Evolutionary conservation across 2,113 vertebrate species (phyloP), one percentile per base, ranked within the genome.

Genomic region (Choloepus hoffmanni): DNA sequence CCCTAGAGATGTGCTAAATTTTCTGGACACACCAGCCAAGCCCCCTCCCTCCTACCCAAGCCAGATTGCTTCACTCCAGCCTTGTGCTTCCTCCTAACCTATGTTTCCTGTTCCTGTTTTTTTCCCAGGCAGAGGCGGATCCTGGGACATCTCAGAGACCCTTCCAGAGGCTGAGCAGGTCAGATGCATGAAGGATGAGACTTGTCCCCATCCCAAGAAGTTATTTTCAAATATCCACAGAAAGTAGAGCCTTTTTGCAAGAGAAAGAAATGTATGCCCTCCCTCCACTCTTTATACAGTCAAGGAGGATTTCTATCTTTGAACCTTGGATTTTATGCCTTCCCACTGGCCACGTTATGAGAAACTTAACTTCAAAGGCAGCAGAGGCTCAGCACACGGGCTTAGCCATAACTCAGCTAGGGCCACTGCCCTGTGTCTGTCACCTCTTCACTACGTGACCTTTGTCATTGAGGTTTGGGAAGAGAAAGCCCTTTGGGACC

Each of bases 351-450:
- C 13, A 81, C 23, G 48, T 7, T 55, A 9, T 30, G 26, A 28
- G 8, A 28, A 76, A 70, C 19, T 45, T 43, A 60, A 18, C 19
- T 68, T 23, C 26, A 79, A 68, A 58, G 45, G 58, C 36, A 15
- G 7, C 2, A 30, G 36, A 33, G 13, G 3, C 1, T 30, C 4
- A 2, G 5, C 16, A 18, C 24, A 33, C 2, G 36, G 36, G 36
- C 36, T 36, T 36, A 36, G 36, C 36, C 36, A 36, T 36, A 36
- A 36, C 36, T 36, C 36, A 36, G 36, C 36, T 36, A 36, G 36
- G 36, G 36, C 36, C 36, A 36, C 36, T 36, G 36, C 36, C 36
- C 36, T 36, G 36, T 36, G 36, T 36, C 36, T 36, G 36, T 36
- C 36, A 36, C 36, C 36, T 36, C 36, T 36, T 36, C 36, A 36